Evolutionary conservation across 1,140 invertebrate genomes (phyloP).

Genomic region (Drosophila teissieri): DNA sequence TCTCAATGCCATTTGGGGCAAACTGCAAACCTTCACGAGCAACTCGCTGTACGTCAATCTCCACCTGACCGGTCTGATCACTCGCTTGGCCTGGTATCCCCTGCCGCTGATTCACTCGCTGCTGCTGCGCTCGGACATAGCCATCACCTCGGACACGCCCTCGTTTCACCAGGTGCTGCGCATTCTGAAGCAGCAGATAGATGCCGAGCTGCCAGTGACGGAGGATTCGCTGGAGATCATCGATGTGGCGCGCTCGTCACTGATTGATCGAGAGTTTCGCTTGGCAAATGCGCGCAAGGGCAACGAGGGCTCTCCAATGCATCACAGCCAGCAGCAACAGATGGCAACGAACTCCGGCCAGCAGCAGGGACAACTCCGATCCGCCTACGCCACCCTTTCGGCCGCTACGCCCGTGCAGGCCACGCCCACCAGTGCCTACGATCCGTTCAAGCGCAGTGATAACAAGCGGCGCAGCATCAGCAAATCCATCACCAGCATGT

Average conservation of each 20-base stretch:
- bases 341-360: slow-evolving; percentile 30
- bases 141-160: slow-evolving; percentile 95
- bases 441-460: slow-evolving; percentile 87
- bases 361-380: slow-evolving; percentile 49
- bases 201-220: slow-evolving; percentile 90
- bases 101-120: slow-evolving; percentile 94
- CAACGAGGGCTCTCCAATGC: slow-evolving; percentile 85
- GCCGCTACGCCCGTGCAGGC: slow-evolving; percentile 79
- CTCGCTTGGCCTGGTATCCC: slow-evolving; percentile 93
- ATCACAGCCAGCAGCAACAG: slow-evolving; percentile 56
- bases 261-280: slow-evolving; percentile 91
- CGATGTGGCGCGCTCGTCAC: slow-evolving; percentile 90
- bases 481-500: slow-evolving; percentile 89
- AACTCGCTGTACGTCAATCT: slow-evolving; percentile 95
- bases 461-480: slow-evolving; percentile 90
- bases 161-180: slow-evolving; percentile 95
- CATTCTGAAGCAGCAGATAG: slow-evolving; percentile 94
- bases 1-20: slow-evolving; percentile 91
- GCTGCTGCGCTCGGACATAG: slow-evolving; percentile 93
- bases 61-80: slow-evolving; percentile 94
- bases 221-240: slow-evolving; percentile 89
- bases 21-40: slow-evolving; percentile 93
- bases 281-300: slow-evolving; percentile 89
- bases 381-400: slow-evolving; percentile 75
- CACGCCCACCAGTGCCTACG: slow-evolving; percentile 81